These are phyloP conservation scores for Mythimna lalbum DNA, from an alignment of 2,888 invertebrate genomes.

Conservation along the genomic window DNA sequence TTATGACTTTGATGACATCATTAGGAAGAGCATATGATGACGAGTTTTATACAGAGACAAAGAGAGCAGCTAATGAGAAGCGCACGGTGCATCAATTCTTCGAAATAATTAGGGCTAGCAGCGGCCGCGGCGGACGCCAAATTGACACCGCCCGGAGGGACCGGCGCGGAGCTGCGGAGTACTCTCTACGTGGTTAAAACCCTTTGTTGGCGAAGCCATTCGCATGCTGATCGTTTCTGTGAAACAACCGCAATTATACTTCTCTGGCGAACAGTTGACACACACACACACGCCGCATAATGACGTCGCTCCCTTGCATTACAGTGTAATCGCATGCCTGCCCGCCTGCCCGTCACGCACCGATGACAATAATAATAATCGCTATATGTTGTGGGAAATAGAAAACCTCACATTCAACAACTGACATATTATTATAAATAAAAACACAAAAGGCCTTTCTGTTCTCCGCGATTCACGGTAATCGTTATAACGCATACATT, in stretches of 20 bases:
- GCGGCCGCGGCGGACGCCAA: slow-evolving; percentile 68
- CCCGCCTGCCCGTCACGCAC: slow-evolving; percentile 78
- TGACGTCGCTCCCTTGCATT: slow-evolving; percentile 74
- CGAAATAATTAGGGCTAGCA: slow-evolving; percentile 77
- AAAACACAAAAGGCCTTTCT: slow-evolving; percentile 27
- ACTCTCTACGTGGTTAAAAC: slow-evolving; percentile 59
- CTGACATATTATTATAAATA: slow-evolving; percentile 54
- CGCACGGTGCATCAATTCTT: slow-evolving; percentile 67
- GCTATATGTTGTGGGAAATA: slow-evolving; percentile 79
- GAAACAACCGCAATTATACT: slow-evolving; percentile 80
- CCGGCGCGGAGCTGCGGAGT: slow-evolving; percentile 38
- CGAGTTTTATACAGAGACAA: slow-evolving; percentile 61
- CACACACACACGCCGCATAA: slow-evolving; percentile 70
- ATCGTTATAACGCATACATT: slow-evolving; percentile 22
- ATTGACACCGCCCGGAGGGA: slow-evolving; percentile 72
- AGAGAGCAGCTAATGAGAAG: slow-evolving; percentile 68
- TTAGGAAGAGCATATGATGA: slow-evolving; percentile 56
- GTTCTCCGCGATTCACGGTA: slow-evolving; percentile 8
- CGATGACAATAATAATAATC: slow-evolving; percentile 79
- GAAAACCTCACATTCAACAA: slow-evolving; percentile 63
- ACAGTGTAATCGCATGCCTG: slow-evolving; percentile 78
- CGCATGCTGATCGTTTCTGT: slow-evolving; percentile 75
- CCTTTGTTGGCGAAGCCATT: slow-evolving; percentile 64
- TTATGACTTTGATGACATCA: slow-evolving; percentile 57
- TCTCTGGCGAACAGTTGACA: slow-evolving; percentile 78